Evolutionary conservation across 2,113 vertebrate genomes (phyloP).

Genomic region (Lamprotornis superbus): DNA sequence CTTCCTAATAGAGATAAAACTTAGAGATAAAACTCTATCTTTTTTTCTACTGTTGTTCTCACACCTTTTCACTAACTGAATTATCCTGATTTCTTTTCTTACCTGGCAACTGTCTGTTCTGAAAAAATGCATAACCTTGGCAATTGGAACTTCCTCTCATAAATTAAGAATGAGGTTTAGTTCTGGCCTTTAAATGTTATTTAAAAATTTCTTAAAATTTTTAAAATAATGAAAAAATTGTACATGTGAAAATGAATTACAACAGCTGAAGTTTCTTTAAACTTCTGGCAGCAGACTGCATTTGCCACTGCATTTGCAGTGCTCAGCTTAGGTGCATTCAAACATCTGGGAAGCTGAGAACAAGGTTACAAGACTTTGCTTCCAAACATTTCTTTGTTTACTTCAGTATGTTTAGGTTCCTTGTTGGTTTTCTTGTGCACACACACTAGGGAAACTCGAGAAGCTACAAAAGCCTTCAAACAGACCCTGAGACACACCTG

Average conservation of each 20-base stretch:
- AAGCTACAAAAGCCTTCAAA: neutral
- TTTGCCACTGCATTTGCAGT: neutral
- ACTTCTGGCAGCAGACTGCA: neutral
- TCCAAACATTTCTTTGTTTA: neutral
- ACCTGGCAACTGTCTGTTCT: neutral
- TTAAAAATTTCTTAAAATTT: no score
- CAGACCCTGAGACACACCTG: neutral
- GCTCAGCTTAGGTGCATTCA: neutral
- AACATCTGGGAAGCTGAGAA: neutral
- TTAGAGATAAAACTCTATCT: neutral
- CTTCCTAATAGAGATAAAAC: neutral
- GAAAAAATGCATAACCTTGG: neutral
- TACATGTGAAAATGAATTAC: rapidly evolving
- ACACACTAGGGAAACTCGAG: neutral
- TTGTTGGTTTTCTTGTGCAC: neutral
- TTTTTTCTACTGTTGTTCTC: neutral
- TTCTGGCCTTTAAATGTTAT: neutral
- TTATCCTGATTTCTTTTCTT: neutral
- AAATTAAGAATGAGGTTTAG: neutral
- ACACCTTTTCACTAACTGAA: neutral
- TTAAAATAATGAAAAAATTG: neutral
- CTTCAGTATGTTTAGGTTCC: neutral
- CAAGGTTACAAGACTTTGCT: neutral
- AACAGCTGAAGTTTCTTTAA: neutral
- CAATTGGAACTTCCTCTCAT: neutral